A percentile compares a stretch with the other conserved stretches of the same genome.
phyloP scores from a whole-genome alignment of 1,140 invertebrate species.

The Drosophila leontia region DNA sequence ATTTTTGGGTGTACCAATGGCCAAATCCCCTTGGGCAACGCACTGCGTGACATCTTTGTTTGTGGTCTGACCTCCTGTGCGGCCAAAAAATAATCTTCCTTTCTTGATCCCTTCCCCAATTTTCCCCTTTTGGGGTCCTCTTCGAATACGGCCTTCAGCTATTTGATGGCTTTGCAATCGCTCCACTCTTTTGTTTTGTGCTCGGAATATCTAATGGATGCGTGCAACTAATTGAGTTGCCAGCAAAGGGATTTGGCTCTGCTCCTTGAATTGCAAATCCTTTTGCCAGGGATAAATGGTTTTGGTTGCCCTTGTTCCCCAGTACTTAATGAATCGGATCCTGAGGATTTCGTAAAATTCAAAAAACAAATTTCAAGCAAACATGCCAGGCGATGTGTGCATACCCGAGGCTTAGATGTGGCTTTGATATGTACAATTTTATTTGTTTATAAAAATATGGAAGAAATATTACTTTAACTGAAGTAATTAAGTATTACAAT shows the following conservation, averaged over 20 bases:
- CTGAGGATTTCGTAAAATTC: slow-evolving; percentile 28
- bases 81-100: slow-evolving; percentile 66
- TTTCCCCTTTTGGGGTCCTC: slow-evolving; percentile 8
- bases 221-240: slow-evolving; percentile 80
- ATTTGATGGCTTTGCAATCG: slow-evolving; percentile 81
- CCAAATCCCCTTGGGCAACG: slow-evolving; percentile 68
- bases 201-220: slow-evolving; percentile 78
- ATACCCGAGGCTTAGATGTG: neutral
- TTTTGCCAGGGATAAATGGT: slow-evolving; percentile 46
- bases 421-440: too few relatives aligned
- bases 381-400: neutral
- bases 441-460: neutral
- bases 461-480: neutral
- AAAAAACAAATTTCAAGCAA: slow-evolving; percentile 31
- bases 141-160: slow-evolving; percentile 69
- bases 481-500: neutral
- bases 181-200: slow-evolving; percentile 69
- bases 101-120: slow-evolving; percentile 14
- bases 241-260: slow-evolving; percentile 34
- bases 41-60: slow-evolving; percentile 80
- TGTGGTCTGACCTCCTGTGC: slow-evolving; percentile 50
- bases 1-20: slow-evolving; percentile 60
- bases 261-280: slow-evolving; percentile 50
- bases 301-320: slow-evolving; percentile 17
- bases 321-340: slow-evolving; percentile 54